Conservation (phyloP, 2,888 invertebrate genomes). For the Drosophila anceps region DNA sequence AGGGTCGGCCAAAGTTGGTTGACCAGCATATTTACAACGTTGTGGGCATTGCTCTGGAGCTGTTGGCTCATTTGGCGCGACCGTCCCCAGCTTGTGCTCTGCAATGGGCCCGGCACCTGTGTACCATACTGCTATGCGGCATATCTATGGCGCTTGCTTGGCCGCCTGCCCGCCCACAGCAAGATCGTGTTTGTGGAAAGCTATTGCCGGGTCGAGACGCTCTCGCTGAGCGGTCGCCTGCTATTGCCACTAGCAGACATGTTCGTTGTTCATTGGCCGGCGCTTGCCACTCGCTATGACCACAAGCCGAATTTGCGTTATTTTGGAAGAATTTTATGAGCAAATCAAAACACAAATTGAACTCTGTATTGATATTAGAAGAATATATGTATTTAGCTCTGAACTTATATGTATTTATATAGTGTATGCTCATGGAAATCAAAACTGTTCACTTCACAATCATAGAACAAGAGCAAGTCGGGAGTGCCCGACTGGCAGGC, state of each 20-base stretch:
- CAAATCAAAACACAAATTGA: background rate
- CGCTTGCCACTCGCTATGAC: constrained; percentile 86
- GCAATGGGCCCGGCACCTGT: constrained; percentile 99
- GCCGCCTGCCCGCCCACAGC: constrained; percentile 87
- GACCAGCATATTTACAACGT: constrained; percentile 91
- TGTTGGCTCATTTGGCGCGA: constrained; percentile 89
- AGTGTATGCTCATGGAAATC: background rate
- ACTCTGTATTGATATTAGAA: background rate
- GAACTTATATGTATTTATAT: background rate
- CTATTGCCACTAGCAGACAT: constrained; percentile 93
- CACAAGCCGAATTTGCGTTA: constrained; percentile 88
- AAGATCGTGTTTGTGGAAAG: constrained; percentile 97
- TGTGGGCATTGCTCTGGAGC: constrained; percentile 89
- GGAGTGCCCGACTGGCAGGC: background rate
- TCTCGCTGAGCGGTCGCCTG: constrained; percentile 96
- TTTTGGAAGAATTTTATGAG: constrained; percentile 90
- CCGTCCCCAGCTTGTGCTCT: constrained; percentile 93
- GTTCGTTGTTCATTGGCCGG: constrained; percentile 97
- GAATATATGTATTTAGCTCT: too few species aligned
- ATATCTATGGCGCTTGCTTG: constrained; percentile 90
- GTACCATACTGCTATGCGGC: constrained; percentile 94
- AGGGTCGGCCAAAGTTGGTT: constrained; percentile 94
- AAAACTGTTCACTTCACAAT: too few species aligned
- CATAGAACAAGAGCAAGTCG: background rate
- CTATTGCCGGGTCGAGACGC: constrained; percentile 94